Conservation (phyloP, 2,888 invertebrate genomes). For the Ormyrus nitidulus region DNA sequence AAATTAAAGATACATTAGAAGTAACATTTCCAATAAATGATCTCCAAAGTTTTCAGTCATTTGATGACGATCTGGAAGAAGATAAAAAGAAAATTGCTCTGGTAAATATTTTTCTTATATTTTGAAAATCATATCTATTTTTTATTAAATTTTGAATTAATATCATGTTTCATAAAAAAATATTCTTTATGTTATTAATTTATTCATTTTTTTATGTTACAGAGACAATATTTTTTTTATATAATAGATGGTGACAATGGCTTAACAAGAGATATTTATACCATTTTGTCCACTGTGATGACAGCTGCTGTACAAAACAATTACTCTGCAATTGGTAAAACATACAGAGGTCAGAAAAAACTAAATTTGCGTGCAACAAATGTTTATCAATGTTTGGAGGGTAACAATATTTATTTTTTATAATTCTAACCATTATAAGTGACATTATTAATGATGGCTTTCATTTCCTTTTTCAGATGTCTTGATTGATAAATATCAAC, state of each 20-base stretch:
- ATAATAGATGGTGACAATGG: not conserved
- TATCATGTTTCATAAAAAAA: not conserved
- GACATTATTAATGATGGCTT: too few relatives aligned
- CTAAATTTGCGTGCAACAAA: conserved; percentile 29
- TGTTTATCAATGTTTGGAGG: conserved; percentile 16
- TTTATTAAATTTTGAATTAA: not conserved
- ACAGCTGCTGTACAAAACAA: not conserved
- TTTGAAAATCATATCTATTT: too few relatives aligned
- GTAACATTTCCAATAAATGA: conserved; percentile 19
- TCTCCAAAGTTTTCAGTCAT: not conserved
- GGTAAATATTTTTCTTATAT: conserved; percentile 3
- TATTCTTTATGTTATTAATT: not conserved
- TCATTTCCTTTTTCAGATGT: conserved; percentile 22
- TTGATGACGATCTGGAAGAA: conserved; percentile 6
- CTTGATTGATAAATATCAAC: conserved; percentile 24
- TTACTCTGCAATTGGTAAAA: conserved; percentile 4
- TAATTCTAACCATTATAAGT: not conserved
- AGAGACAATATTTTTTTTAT: conserved; percentile 11
- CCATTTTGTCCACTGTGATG: not conserved
- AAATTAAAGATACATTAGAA: conserved; percentile 12
- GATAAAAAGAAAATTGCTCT: conserved; percentile 30
- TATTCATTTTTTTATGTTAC: not conserved
- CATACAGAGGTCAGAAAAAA: not conserved
- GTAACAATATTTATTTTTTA: not conserved
- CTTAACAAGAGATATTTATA: conserved; percentile 12